Evolutionary conservation across 1,140 invertebrate species (phyloP).

Genomic region (Drosophila carrolli): DNA sequence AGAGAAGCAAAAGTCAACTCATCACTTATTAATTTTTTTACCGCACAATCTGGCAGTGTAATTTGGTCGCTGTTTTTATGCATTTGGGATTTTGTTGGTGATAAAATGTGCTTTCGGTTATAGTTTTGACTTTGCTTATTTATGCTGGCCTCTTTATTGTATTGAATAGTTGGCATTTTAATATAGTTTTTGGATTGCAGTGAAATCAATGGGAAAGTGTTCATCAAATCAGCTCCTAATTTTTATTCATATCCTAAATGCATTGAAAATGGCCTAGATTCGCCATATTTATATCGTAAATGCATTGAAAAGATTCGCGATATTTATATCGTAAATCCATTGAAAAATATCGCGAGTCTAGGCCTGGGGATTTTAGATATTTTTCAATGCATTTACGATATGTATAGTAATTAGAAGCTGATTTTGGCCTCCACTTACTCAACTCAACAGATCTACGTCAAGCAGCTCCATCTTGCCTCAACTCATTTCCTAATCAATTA

Average conservation of each 20-base stretch:
- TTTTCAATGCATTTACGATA: no score
- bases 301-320: no score
- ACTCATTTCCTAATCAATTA: constrained; percentile 78
- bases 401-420: no score
- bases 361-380: no score
- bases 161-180: no score
- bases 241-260: background rate
- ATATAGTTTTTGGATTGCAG: no score
- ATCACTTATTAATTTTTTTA: constrained; percentile 9
- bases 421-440: no score
- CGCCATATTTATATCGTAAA: no score
- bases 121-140: no score
- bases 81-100: background rate
- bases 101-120: background rate
- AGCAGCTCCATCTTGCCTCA: constrained; percentile 35
- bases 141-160: no score
- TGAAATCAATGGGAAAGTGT: background rate
- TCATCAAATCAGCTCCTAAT: background rate
- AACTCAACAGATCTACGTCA: constrained; percentile 5
- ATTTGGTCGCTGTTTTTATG: constrained; percentile 14
- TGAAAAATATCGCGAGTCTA: no score
- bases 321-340: no score
- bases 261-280: background rate
- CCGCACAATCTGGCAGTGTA: background rate
- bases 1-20: constrained; percentile 27